Base-by-base conservation (phyloP, 1,140 invertebrate species). In the Drosophila sturtevanti region DNA sequence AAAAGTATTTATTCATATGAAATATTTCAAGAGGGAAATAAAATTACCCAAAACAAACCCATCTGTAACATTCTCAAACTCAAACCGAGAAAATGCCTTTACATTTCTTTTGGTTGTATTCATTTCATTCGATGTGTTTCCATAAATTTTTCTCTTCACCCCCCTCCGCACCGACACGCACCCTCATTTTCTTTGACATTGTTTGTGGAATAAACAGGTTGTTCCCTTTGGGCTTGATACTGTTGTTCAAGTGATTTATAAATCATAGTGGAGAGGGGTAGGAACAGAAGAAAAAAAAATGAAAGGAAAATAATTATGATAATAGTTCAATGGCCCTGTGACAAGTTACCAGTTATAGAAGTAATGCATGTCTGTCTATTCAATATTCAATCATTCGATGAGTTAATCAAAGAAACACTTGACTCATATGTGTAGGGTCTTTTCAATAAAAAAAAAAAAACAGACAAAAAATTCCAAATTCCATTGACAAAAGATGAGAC, bases 31-130 rank as follows among this genome's bases (percentile, higher is more conserved):
- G 4, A 18, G 54, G 72, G 52, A 44, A 63, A 54, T 72, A 44
- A 14, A 51, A 84, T 80, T 84, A 51, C 63, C 44, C 81, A 81
- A 71, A 74, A 85, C 81, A 85, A 77, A 72, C 65, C 14, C 31
- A 31, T n/a, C 59, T 34, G 54, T 71, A 71, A 63, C 37, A 34
- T 35, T 18, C 41, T 44, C 72, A 35, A 77, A 66, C 63, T 14
- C 16, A 16, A 34, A 63, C 48, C 10, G 0, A 0, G 44, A 24
- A 77, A 80, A 67, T 66, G 41, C 63, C 76, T 48, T 56, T 22
- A 68, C 51, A 76, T 59, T 24, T 27, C 18, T 31, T 31, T 44
- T n/a, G 24, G 44, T 67, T 31, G 44, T 41, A 37, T 55, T 35
- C 4, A 44, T 27, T 55, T 44, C 7, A 44, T 21, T 18, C 41